These are phyloP conservation scores for Serranochromis macrocephalus DNA, from an alignment of 2,113 vertebrate genomes.

Conservation along the genomic window DNA sequence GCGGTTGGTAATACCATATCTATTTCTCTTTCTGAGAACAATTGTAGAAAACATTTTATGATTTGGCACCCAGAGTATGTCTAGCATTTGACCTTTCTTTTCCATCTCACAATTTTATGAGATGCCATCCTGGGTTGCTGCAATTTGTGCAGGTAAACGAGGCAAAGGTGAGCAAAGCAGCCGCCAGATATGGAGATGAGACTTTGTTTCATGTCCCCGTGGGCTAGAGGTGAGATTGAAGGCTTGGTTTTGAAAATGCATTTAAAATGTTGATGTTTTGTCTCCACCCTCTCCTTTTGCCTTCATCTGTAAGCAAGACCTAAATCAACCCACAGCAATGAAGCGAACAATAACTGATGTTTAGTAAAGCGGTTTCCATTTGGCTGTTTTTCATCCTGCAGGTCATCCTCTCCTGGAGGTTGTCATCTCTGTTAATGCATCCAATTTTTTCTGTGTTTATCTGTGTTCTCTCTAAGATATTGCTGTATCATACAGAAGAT, in stretches of 20 bases:
- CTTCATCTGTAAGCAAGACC: constrained; percentile 7
- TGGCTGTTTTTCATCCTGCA: background rate
- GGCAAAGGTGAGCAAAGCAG: constrained; percentile 2
- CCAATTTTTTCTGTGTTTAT: background rate
- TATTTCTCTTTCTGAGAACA: constrained; percentile 17
- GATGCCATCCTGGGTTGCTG: background rate
- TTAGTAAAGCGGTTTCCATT: constrained; percentile 10
- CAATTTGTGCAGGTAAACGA: constrained; percentile 22
- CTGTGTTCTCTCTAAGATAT: background rate
- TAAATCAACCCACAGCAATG: constrained; percentile 25
- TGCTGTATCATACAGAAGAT: background rate
- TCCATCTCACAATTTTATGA: constrained; percentile 17
- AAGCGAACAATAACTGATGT: constrained; percentile 17
- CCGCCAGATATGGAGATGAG: constrained; percentile 25
- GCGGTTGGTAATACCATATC: background rate
- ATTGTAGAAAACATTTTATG: background rate
- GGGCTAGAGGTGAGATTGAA: constrained; percentile 18
- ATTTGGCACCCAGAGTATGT: background rate
- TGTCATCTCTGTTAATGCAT: background rate
- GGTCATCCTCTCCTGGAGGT: background rate
- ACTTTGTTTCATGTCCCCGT: background rate
- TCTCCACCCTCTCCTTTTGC: background rate
- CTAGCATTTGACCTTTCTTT: constrained; percentile 13
- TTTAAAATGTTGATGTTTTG: constrained; percentile 18
- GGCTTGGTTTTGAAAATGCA: constrained; percentile 4